A percentile compares a stretch with the other conserved stretches of the same genome.
Evolutionary conservation across 2,888 invertebrate species (phyloP).

Genomic region (Himalopsyche anomala): DNA sequence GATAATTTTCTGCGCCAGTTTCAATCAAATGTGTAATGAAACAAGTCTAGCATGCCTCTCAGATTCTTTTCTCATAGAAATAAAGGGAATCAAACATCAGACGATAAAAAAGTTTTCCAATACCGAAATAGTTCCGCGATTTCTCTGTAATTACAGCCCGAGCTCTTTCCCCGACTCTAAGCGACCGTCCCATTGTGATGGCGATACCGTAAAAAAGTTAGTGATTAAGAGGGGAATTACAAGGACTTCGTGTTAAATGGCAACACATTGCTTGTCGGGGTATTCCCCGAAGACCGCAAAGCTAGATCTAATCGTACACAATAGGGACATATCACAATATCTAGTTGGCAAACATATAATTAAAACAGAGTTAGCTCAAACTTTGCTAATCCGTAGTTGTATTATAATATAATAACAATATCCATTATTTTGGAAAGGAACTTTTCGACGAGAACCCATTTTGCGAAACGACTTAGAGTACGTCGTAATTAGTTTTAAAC

Average conservation of each 20-base stretch:
- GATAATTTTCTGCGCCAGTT: too few species aligned
- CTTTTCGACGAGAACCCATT: not conserved
- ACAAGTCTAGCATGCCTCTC: too few species aligned
- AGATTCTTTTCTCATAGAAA: too few species aligned
- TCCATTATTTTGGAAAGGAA: not conserved
- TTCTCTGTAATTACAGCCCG: not conserved
- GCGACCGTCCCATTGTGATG: conserved; percentile 23
- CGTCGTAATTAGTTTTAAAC: too few species aligned
- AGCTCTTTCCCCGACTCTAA: conserved; percentile 4
- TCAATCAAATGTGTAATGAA: too few species aligned
- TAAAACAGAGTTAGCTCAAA: conserved; percentile 6
- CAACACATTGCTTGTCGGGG: conserved; percentile 32
- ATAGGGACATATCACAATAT: conserved; percentile 35
- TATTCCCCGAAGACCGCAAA: conserved; percentile 20
- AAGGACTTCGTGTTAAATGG: conserved; percentile 35
- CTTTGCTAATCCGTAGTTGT: conserved; percentile 24
- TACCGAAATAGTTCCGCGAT: conserved; percentile 16
- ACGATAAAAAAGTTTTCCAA: conserved; percentile 32
- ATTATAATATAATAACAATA: not conserved
- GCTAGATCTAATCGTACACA: conserved; percentile 27
- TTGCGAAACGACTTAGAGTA: not conserved
- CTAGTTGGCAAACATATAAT: conserved; percentile 23
- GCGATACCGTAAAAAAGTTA: conserved; percentile 40
- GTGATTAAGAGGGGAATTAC: conserved; percentile 38
- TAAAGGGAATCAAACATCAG: not conserved